Base-by-base conservation (phyloP, 2,113 vertebrate genomes). In the Choloepus hoffmanni region DNA sequence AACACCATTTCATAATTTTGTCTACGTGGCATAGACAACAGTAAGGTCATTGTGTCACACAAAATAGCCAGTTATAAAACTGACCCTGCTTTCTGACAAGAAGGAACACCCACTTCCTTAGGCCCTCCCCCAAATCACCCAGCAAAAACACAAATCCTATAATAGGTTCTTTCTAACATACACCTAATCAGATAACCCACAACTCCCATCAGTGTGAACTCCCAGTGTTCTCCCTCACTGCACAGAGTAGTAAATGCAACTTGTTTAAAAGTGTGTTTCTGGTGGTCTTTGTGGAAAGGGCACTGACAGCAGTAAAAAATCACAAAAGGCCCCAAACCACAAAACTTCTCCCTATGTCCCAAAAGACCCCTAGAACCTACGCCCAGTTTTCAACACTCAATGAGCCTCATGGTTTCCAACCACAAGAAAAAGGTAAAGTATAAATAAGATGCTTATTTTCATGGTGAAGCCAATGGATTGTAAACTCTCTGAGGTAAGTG, bases 381-480 rank as follows among this genome's bases (percentile, higher is more conserved):
- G 7, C 45, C 81, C 13, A 58, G 77, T 30, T 81, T 72, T 65
- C 7, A 40, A 83, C 16, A 67, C 48, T 45, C 83, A 63, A 50
- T 67, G 67, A 79, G 50, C 60, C 89, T 63, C 30, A 30, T 76
- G 19, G 30, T 7, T 94, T 85, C 36, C 74, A 87, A 87, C 14
- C 82, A 67, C 28, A 78, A 86, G n/a, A 86, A 78, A 77, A 60
- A 68, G 26, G 19, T 15, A 81, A 90, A 43, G 45, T 73, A 45
- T 89, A 30, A 87, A 53, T 36, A 77, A 63, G 15, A 45, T 86
- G 7, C 87, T 87, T 86, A 68, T 92, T 70, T 90, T 90, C 82
- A 90, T n/a, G 40, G 45, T 33, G 19, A 90, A 83, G 36, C n/a
- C 19, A 67, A 12, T 55, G 83, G n/a, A 36, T 7, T 55, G 1